A percentile compares a stretch with the other conserved stretches of the same genome.
Conservation (phyloP, 1,140 invertebrate species). For the Mylabris phalerata region DNA sequence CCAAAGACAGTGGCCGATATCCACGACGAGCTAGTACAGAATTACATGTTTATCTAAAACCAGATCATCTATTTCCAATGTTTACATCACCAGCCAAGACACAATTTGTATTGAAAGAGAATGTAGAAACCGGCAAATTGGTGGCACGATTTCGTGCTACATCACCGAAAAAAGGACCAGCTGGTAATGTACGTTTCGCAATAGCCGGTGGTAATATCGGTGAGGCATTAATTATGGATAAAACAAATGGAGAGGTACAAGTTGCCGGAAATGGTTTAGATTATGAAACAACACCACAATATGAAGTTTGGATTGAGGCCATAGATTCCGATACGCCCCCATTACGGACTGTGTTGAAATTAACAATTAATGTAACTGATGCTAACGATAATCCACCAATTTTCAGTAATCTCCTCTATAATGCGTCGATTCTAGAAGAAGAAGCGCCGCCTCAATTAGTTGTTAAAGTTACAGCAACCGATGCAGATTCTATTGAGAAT, state of each 20-base stretch:
- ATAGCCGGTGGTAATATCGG: conserved; percentile 89
- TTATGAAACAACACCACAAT: conserved; percentile 76
- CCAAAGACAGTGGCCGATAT: conserved; percentile 59
- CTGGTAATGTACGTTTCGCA: conserved; percentile 64
- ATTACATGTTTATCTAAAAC: conserved; percentile 62
- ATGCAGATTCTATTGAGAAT: conserved; percentile 83
- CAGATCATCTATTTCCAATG: conserved; percentile 65
- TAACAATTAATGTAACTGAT: conserved; percentile 83
- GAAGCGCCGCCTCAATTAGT: conserved; percentile 73
- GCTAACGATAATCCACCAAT: conserved; percentile 86
- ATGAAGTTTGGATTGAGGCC: conserved; percentile 91
- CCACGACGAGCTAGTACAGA: conserved; percentile 59
- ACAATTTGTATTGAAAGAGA: conserved; percentile 71
- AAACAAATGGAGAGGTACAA: conserved; percentile 68
- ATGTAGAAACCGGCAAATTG: conserved; percentile 62
- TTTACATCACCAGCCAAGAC: conserved; percentile 61
- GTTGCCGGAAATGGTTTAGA: conserved; percentile 75
- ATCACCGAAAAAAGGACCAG: conserved; percentile 64
- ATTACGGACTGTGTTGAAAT: conserved; percentile 64
- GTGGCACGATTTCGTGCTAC: conserved; percentile 64
- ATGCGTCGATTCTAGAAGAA: conserved; percentile 79
- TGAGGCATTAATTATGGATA: conserved; percentile 74
- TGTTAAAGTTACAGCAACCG: conserved; percentile 70
- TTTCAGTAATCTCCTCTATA: conserved; percentile 74
- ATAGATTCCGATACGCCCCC: conserved; percentile 75